Conservation (phyloP, 2,113 vertebrate species). For the Etheostoma spectabile region DNA sequence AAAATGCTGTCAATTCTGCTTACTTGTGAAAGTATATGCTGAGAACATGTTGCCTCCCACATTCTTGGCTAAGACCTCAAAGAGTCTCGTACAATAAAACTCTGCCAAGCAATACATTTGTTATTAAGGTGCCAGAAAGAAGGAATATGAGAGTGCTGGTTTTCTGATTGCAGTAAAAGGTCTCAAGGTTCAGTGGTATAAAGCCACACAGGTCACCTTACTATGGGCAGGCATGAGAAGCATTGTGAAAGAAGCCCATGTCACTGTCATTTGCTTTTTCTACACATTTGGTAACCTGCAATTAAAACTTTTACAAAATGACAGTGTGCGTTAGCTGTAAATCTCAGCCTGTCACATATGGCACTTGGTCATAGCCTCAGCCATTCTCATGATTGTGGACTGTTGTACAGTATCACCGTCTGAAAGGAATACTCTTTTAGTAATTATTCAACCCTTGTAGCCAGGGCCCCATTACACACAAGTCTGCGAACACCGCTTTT, state of each 20-base stretch:
- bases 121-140: slow-evolving; percentile 1
- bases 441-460: not conserved
- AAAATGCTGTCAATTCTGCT: not conserved
- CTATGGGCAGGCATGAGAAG: not conserved
- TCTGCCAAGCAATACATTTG: not conserved
- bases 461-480: not conserved
- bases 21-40: slow-evolving; percentile 4
- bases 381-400: too few species aligned
- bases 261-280: not conserved
- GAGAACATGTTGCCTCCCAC: slow-evolving; percentile 24
- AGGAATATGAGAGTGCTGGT: not conserved
- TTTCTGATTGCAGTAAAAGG: not conserved
- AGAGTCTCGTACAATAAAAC: not conserved
- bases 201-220: too few species aligned
- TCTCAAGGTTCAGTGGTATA: not conserved
- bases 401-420: too few species aligned
- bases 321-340: too few species aligned
- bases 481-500: not conserved
- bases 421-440: too few species aligned
- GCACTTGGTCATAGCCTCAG: not conserved
- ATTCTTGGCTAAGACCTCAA: not conserved
- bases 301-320: too few species aligned
- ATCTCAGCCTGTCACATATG: not conserved
- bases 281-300: not conserved
- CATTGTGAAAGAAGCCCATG: not conserved